phyloP scores from a whole-genome alignment of 1,140 invertebrate genomes.

The Trichonephila clavipes region DNA sequence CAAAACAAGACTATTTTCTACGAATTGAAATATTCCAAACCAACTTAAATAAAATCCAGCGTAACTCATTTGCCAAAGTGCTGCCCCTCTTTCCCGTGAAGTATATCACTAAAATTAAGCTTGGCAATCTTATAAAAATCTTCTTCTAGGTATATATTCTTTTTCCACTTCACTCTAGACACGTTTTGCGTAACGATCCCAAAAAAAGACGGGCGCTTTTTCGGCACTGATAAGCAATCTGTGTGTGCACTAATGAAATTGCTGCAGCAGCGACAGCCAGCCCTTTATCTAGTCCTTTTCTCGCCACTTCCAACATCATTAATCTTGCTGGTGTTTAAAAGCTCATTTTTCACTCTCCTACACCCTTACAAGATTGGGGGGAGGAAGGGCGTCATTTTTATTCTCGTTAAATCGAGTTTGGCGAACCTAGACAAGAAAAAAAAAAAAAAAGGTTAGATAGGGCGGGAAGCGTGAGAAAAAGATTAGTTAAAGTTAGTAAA shows the following conservation, averaged over 20 bases:
- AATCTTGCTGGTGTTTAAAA: conserved; percentile 60
- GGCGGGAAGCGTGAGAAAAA: too few species aligned
- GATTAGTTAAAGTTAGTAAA: too few species aligned
- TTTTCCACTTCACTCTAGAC: not conserved
- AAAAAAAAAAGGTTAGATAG: too few species aligned
- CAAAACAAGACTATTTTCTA: too few species aligned
- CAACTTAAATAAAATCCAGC: too few species aligned
- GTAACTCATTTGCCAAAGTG: not conserved
- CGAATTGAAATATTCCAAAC: too few species aligned
- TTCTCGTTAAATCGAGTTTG: too few species aligned
- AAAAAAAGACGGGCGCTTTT: not conserved
- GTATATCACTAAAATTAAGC: not conserved
- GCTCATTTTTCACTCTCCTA: conserved; percentile 37
- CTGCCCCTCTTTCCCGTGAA: not conserved
- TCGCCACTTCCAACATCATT: conserved; percentile 51
- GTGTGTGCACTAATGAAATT: conserved; percentile 3
- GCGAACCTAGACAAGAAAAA: too few species aligned
- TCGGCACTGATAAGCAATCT: conserved; percentile 24
- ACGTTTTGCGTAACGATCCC: not conserved
- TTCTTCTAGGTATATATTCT: not conserved
- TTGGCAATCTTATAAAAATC: not conserved
- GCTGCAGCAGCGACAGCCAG: not conserved
- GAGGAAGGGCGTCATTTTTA: not conserved
- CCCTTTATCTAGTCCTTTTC: not conserved
- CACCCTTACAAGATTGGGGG: not conserved